Evolutionary conservation across 2,113 vertebrate species (phyloP), one percentile per base, ranked within the genome.

Genomic region (Panthera leo): DNA sequence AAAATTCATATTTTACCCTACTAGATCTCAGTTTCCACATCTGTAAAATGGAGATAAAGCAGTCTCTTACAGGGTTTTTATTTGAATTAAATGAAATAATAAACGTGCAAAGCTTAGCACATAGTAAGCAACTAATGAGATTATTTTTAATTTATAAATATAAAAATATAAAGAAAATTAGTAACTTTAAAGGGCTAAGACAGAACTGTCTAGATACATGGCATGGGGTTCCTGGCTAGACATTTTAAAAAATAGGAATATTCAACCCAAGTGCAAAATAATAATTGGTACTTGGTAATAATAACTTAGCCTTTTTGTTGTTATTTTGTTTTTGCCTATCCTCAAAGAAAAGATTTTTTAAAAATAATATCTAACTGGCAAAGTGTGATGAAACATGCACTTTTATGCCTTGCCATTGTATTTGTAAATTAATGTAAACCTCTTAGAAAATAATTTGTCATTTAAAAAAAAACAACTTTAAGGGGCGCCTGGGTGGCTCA

Each of bases 81-180:
- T 79, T 27, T 51, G 10, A 51, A 61, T 70, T 61, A 70, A 85
- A 61, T 85, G 16, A 91, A 58, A 39, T 70, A 61, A 48, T 48
- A 36, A 51, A 31, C 61, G 5, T 85, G 75, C 67, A 90, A 25
- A 25, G 0, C 7, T 23, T 55, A 65, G 29, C 61, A 78, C 23
- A 85, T 68, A 58, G 48, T 48, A 55, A 91, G 36, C 48, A 91
- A n/a, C 36, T 85, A 91, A 61, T 67, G 36, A 87, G 21, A 79
- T 70, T 87, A 19, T 67, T 70, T 75, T 76, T 76, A 65, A 29
- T 75, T 31, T 63, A 76, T 12, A 65, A 65, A 75, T 51, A 85
- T n/a, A 94, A 68, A 79, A 94, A 42, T 36, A 79, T 55, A 27
- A 91, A 86, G 42, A 83, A 67, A 85, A 91, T 70, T 58, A 79